Evolutionary conservation across 2,113 vertebrate species (phyloP).

Genomic region (Casuarius casuarius): DNA sequence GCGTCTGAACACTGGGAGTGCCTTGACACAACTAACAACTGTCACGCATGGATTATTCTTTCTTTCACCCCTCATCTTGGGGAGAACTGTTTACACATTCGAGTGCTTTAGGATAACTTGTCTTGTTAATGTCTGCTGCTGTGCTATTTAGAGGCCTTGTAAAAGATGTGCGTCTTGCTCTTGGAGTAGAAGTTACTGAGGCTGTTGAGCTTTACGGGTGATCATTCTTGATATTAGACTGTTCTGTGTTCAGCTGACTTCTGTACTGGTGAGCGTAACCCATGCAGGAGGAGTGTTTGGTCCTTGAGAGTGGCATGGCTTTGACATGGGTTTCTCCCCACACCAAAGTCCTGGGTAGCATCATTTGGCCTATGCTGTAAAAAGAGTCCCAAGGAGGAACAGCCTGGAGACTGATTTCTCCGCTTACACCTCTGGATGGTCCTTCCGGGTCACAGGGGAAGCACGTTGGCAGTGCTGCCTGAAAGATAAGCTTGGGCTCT

Average conservation of each 20-base stretch:
- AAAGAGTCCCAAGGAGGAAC: not conserved
- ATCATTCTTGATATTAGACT: not conserved
- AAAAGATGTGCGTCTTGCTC: not conserved
- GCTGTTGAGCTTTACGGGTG: not conserved
- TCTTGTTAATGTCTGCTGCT: not conserved
- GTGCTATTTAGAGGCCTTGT: not conserved
- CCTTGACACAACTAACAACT: not conserved
- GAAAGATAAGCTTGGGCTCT: constrained; percentile 4
- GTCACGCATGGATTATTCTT: not conserved
- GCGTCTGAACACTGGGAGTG: not conserved
- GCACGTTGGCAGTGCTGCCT: not conserved
- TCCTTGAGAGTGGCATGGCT: not conserved
- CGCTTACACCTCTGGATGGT: not conserved
- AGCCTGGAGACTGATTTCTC: constrained; percentile 9
- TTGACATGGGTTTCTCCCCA: accelerated
- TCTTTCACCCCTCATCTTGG: not conserved
- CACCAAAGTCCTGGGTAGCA: not conserved
- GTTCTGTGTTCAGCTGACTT: not conserved
- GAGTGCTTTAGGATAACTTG: not conserved
- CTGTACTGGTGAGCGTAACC: not conserved
- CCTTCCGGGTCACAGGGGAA: constrained; percentile 3
- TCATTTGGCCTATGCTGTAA: not conserved
- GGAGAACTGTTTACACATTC: not conserved
- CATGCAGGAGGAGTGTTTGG: not conserved
- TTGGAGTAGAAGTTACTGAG: not conserved